A percentile compares a stretch with the other conserved stretches of the same genome.
Conservation (phyloP, 2,113 vertebrate species). For the Herpailurus yagouaroundi region DNA sequence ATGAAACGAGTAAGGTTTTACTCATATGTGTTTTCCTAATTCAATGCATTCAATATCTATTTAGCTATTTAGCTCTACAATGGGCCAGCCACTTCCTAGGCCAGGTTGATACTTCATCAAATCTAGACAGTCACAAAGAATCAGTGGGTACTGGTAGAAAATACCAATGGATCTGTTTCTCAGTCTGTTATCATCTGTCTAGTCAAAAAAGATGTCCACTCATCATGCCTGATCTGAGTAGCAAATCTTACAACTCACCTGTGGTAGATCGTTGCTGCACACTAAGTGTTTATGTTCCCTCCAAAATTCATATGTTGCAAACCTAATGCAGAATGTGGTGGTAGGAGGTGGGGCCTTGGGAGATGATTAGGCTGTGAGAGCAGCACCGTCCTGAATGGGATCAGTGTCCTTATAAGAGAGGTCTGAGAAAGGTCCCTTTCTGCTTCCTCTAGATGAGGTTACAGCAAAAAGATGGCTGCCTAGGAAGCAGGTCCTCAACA, state of each 20-base stretch:
- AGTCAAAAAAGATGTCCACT: background rate
- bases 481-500: too few species aligned
- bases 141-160: background rate
- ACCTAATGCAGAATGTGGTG: background rate
- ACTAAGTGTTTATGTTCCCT: background rate
- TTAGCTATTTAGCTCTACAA: background rate
- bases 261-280: too few species aligned
- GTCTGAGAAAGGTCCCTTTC: background rate
- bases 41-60: background rate
- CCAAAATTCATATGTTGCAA: background rate
- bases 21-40: background rate
- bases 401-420: background rate
- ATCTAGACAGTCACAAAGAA: background rate
- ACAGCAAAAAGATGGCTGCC: too few species aligned
- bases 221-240: background rate
- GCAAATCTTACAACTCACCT: background rate
- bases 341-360: background rate
- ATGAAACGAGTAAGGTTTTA: background rate
- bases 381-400: background rate
- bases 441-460: background rate
- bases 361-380: background rate
- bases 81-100: background rate
- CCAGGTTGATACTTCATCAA: background rate
- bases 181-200: background rate
- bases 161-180: background rate